phyloP scores from a whole-genome alignment of 2,888 invertebrate species.

The Caenorhabditis panamensis region DNA sequence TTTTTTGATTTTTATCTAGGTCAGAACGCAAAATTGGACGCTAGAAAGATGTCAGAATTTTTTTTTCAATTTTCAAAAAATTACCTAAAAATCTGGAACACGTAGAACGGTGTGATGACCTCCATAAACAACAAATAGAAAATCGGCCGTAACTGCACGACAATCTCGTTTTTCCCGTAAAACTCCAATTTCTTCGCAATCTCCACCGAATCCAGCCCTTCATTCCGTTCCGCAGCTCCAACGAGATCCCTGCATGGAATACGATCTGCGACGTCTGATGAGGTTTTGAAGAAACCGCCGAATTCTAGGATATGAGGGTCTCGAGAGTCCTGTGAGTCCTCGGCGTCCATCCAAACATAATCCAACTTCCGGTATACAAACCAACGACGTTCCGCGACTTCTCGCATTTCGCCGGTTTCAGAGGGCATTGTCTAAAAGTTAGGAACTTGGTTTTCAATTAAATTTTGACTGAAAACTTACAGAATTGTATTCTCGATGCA shows the following conservation, averaged over 20 bases:
- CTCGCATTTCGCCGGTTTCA: slow-evolving; percentile 60
- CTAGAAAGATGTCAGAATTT: no score
- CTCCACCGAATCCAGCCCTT: slow-evolving; percentile 46
- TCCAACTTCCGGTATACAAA: slow-evolving; percentile 78
- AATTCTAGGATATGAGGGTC: background rate
- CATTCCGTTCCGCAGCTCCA: slow-evolving; percentile 25
- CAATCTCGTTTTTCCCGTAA: slow-evolving; percentile 83
- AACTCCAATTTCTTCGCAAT: slow-evolving; percentile 74
- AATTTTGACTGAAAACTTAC: slow-evolving; percentile 20
- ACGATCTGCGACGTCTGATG: slow-evolving; percentile 33
- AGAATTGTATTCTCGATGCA: slow-evolving; percentile 31
- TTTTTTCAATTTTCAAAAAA: slow-evolving; percentile 6
- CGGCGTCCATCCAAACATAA: slow-evolving; percentile 77
- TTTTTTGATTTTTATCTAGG: no score
- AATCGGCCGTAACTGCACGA: slow-evolving; percentile 83
- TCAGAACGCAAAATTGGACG: no score
- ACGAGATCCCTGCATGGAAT: slow-evolving; percentile 38
- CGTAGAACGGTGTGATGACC: slow-evolving; percentile 84
- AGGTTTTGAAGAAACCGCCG: slow-evolving; percentile 23
- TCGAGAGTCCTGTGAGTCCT: no score
- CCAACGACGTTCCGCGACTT: slow-evolving; percentile 69
- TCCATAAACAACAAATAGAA: slow-evolving; percentile 83
- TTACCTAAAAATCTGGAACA: slow-evolving; percentile 83
- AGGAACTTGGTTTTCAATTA: background rate
- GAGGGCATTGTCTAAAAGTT: slow-evolving; percentile 39